Evolutionary conservation across 2,888 invertebrate species (phyloP).

Genomic region (Pristionchus mayeri): DNA sequence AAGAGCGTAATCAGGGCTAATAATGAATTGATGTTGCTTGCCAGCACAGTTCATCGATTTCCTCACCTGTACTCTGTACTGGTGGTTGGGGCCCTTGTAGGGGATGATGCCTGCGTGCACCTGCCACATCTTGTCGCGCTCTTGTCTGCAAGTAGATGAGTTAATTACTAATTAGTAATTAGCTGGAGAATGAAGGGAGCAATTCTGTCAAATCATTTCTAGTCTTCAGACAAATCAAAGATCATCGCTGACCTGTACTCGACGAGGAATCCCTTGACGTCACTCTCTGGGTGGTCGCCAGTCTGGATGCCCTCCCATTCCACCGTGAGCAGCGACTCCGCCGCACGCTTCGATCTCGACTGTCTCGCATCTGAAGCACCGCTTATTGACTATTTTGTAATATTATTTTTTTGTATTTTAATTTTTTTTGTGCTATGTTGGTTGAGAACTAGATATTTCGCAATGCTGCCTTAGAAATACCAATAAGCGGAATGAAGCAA

Average conservation of each 20-base stretch:
- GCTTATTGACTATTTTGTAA: neutral
- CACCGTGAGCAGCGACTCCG: slow-evolving; percentile 74
- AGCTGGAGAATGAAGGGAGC: too few species aligned
- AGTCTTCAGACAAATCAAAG: neutral
- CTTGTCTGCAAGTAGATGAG: slow-evolving; percentile 56
- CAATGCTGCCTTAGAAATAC: too few species aligned
- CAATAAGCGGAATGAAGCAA: too few species aligned
- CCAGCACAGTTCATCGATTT: too few species aligned
- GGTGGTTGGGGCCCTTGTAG: slow-evolving; percentile 76
- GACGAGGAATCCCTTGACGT: slow-evolving; percentile 75
- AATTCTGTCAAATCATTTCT: neutral
- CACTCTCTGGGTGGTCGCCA: slow-evolving; percentile 74
- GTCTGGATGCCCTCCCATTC: slow-evolving; percentile 77
- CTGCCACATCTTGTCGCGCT: slow-evolving; percentile 73
- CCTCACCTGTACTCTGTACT: slow-evolving; percentile 74
- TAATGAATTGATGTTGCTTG: too few species aligned
- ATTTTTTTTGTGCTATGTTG: too few species aligned
- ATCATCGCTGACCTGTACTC: slow-evolving; percentile 70
- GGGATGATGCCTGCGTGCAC: slow-evolving; percentile 76
- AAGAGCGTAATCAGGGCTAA: too few species aligned
- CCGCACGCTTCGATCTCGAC: slow-evolving; percentile 57
- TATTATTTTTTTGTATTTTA: neutral
- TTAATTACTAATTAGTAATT: neutral
- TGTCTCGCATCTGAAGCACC: neutral
- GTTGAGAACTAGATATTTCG: too few species aligned